Evolutionary conservation across 1,140 invertebrate genomes (phyloP).

Genomic region (Solen grandis): DNA sequence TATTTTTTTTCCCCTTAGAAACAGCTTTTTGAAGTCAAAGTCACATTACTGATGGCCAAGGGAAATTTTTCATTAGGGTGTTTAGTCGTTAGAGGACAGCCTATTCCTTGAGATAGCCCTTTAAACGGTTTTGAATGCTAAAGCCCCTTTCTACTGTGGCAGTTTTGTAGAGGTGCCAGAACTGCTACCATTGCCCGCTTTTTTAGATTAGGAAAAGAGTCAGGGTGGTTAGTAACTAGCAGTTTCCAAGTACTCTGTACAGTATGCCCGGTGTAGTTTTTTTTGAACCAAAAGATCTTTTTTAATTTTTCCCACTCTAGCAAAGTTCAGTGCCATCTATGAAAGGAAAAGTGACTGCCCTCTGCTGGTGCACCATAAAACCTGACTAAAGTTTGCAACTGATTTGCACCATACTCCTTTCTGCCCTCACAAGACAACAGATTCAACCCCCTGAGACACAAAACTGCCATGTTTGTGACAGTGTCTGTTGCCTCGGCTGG

Average conservation of each 20-base stretch:
- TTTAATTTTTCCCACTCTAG: slow-evolving; percentile 19
- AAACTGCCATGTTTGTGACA: slow-evolving; percentile 1
- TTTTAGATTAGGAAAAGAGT: slow-evolving; percentile 1
- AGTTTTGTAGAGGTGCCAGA: no score
- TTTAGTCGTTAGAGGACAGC: no score
- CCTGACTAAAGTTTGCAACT: background rate
- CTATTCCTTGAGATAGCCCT: no score
- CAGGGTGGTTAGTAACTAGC: background rate
- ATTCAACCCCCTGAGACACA: background rate
- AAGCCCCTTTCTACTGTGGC: no score
- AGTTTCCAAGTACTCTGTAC: slow-evolving; percentile 12
- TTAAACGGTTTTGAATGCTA: no score
- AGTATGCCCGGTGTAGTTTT: slow-evolving; percentile 12
- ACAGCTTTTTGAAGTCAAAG: no score
- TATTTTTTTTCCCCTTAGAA: no score
- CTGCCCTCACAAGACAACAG: slow-evolving; percentile 5
- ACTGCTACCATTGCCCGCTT: slow-evolving; percentile 19
- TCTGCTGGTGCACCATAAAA: background rate
- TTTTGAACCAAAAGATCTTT: slow-evolving; percentile 14
- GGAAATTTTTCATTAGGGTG: no score
- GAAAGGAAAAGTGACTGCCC: background rate
- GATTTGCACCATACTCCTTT: background rate
- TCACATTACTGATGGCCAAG: no score
- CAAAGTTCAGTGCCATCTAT: background rate
- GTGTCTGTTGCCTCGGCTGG: slow-evolving; percentile 9